Conservation (phyloP, 1,140 invertebrate species). For the Magallana angulata region DNA sequence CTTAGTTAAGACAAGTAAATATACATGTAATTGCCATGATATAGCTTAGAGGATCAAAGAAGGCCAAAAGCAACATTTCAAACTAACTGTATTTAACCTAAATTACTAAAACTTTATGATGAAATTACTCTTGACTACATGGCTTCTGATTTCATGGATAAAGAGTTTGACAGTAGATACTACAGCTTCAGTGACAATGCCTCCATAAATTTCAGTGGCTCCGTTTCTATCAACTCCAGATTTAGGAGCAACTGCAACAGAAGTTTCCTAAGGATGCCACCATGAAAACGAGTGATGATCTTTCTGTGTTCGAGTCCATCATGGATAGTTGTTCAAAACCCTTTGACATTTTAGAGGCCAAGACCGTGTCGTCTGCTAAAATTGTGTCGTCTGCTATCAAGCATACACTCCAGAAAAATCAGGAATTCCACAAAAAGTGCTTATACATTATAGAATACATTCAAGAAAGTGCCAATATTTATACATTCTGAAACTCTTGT, state of each 20-base stretch:
- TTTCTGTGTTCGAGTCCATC: background rate
- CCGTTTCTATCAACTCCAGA: background rate
- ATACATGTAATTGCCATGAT: no score
- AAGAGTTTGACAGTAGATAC: slow-evolving; percentile 43
- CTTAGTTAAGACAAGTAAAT: no score
- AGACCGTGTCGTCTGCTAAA: background rate
- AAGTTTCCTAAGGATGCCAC: background rate
- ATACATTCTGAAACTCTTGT: no score
- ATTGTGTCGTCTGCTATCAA: background rate
- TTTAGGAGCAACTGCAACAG: background rate
- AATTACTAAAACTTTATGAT: background rate
- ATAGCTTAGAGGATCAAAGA: no score
- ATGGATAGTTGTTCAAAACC: background rate
- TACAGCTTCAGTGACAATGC: slow-evolving; percentile 26
- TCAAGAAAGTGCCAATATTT: no score
- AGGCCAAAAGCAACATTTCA: no score
- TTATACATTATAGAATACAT: no score
- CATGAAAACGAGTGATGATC: background rate
- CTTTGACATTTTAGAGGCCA: background rate
- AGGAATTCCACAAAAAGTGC: slow-evolving; percentile 37
- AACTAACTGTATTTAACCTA: no score
- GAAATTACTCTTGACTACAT: background rate
- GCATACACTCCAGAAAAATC: background rate
- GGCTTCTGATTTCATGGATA: slow-evolving; percentile 46
- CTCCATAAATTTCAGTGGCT: background rate